Evolutionary conservation across 2,797 vertebrate genomes (phyloP).

Genomic region (Sebastes minor): DNA sequence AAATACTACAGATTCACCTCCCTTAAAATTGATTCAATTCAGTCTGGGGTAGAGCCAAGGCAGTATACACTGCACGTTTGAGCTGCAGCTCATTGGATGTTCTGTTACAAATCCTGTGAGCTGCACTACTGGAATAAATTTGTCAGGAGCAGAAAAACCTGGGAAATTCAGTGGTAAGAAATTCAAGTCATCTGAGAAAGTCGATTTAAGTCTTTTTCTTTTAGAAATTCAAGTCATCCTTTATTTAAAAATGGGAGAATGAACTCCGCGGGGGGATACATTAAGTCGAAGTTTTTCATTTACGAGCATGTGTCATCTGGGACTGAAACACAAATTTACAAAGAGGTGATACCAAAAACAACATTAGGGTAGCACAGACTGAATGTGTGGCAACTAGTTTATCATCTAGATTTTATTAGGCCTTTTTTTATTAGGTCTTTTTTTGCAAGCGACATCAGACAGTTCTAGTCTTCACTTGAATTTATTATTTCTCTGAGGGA

Average conservation of each 20-base stretch:
- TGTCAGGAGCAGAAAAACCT: background rate
- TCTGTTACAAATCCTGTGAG: slow-evolving; percentile 42
- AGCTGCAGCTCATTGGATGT: slow-evolving; percentile 29
- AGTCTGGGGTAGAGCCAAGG: slow-evolving; percentile 7
- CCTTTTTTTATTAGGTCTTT: background rate
- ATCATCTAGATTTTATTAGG: background rate
- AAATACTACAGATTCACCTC: background rate
- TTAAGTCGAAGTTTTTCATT: background rate
- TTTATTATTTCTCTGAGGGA: background rate
- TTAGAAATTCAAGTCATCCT: background rate
- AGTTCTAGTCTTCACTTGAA: background rate
- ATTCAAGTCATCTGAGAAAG: slow-evolving; percentile 15
- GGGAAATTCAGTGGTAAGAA: background rate
- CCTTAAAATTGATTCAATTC: slow-evolving; percentile 25
- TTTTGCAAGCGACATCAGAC: background rate
- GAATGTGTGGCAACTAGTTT: background rate
- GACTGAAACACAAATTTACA: background rate
- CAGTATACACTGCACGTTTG: slow-evolving; percentile 10
- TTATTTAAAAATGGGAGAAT: background rate
- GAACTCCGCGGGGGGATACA: background rate
- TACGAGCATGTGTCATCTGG: background rate
- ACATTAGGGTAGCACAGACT: background rate
- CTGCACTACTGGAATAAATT: slow-evolving; percentile 24
- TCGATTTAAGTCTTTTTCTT: background rate
- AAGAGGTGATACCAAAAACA: background rate